Base-by-base conservation (phyloP, 2,888 invertebrate genomes). In the Cephus runcator region DNA sequence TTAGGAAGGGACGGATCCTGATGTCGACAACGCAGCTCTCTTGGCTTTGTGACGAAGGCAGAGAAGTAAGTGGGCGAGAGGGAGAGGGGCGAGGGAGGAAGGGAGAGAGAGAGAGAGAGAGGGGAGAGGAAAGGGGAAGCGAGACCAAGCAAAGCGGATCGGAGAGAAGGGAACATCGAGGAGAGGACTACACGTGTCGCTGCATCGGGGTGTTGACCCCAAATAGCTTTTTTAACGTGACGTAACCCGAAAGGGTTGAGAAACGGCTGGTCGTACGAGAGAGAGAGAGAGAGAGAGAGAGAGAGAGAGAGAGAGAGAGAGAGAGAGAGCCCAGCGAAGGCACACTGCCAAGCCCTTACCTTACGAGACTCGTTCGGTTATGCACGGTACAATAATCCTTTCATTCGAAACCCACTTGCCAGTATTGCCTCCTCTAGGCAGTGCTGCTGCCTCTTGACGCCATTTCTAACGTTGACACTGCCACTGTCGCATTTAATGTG, bases 181-280 rank as follows among this genome's bases (percentile, higher is more conserved):
- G 34, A 73, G 34, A 73, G 34, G 77, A 36, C 73, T 69, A 92
- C 92, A 93, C 93, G 92, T 93, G 93, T 92, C 92, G 91, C 91
- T 91, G 89, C 87, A 88, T 92, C 92, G 92, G 93, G 93, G 93
- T 93, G 93, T 93, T 93, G 93, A 93, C 93, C 93, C 93, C 92
- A 87, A 89, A 90, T 89, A 89, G 87, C 85, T 89, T 90, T 89
- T 88, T 90, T 85, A 86, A 87, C 86, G 85, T 90, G 89, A 90
- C 88, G 89, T 89, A 90, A 90, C 87, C 83, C 85, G 84, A 87
- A 89, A 90, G 90, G 90, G 90, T 90, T 90, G 90, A 89, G 88
- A 88, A 88, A 88, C 86, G 83, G 81, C 82, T 74, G 69, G n/a
- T 75, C n/a, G n/a, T 11, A n/a, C 33, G 74, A 33, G 69, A 68